A percentile compares a stretch with the other conserved stretches of the same genome.
phyloP scores from a whole-genome alignment of 1,140 invertebrate species.

The Aphelenchoides avenae region DNA sequence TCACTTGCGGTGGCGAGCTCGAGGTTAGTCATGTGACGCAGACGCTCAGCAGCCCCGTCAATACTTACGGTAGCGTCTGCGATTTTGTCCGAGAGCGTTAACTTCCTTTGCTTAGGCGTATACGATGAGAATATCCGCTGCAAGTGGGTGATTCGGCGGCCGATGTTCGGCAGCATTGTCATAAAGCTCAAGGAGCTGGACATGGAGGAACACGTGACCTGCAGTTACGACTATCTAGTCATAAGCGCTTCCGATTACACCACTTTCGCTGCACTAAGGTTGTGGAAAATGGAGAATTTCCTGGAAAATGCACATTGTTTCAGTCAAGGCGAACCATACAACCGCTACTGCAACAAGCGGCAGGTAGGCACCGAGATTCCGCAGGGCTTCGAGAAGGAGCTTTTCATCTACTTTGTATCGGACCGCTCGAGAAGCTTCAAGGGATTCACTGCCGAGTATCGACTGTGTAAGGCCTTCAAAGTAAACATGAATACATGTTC shows the following conservation, averaged over 20 bases:
- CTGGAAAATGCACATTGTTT: too few species aligned
- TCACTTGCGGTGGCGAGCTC: slow-evolving; percentile 45
- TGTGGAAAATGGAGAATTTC: too few species aligned
- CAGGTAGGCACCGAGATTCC: slow-evolving; percentile 9
- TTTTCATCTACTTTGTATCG: slow-evolving; percentile 48
- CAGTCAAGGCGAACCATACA: too few species aligned
- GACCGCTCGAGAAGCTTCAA: slow-evolving; percentile 38
- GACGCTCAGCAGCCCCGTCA: slow-evolving; percentile 19
- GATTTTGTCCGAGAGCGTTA: background rate
- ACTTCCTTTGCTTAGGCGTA: slow-evolving; percentile 16
- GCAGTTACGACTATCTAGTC: slow-evolving; percentile 47
- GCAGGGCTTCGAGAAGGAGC: slow-evolving; percentile 29
- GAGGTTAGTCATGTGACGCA: slow-evolving; percentile 36
- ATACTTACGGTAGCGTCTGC: slow-evolving; percentile 11
- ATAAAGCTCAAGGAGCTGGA: slow-evolving; percentile 40
- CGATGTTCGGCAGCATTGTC: slow-evolving; percentile 38
- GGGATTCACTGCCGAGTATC: slow-evolving; percentile 46
- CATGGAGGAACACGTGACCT: slow-evolving; percentile 40
- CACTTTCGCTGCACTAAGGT: too few species aligned
- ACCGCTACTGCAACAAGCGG: slow-evolving; percentile 36
- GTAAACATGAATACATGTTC: slow-evolving; percentile 2
- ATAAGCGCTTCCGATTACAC: slow-evolving; percentile 25
- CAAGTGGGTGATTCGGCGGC: slow-evolving; percentile 42
- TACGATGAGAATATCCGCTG: slow-evolving; percentile 47
- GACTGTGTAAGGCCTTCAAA: slow-evolving; percentile 23